Evolutionary conservation across 2,797 vertebrate genomes (phyloP).

Genomic region (Microctenopoma lineatum): DNA sequence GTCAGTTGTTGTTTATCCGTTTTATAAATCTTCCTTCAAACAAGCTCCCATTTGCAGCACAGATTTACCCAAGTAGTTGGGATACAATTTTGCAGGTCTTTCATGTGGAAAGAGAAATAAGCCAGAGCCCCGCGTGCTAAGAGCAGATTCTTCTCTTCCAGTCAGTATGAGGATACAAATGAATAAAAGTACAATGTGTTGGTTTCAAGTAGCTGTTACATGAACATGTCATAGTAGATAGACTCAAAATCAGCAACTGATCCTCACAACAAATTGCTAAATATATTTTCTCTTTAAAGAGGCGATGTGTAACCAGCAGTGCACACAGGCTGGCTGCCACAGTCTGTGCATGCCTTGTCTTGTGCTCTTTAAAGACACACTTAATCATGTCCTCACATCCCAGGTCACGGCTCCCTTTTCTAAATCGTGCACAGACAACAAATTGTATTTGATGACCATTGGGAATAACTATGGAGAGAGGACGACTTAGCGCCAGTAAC

Average conservation of each 20-base stretch:
- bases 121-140: slow-evolving; percentile 27
- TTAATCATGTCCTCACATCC: slow-evolving; percentile 66
- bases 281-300: slow-evolving; percentile 44
- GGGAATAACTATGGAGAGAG: slow-evolving; percentile 62
- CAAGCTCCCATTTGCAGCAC: slow-evolving; percentile 1
- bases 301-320: slow-evolving; percentile 41
- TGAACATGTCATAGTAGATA: background rate
- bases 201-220: slow-evolving; percentile 2
- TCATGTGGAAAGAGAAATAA: slow-evolving; percentile 34
- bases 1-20: slow-evolving; percentile 10
- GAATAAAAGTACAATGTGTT: slow-evolving; percentile 22
- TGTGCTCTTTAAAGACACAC: slow-evolving; percentile 60
- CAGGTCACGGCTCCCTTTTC: slow-evolving; percentile 54
- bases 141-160: slow-evolving; percentile 21
- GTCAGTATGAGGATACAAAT: slow-evolving; percentile 13
- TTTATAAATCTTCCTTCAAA: slow-evolving; percentile 33
- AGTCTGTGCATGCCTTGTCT: slow-evolving; percentile 50
- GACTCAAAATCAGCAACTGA: slow-evolving; percentile 15
- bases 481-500: slow-evolving; percentile 65
- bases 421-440: slow-evolving; percentile 61
- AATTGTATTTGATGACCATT: slow-evolving; percentile 63
- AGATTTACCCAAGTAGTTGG: slow-evolving; percentile 1
- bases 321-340: slow-evolving; percentile 44
- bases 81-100: slow-evolving; percentile 34
- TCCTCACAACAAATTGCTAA: slow-evolving; percentile 1